Evolutionary conservation across 2,888 invertebrate species (phyloP), one percentile per base, ranked within the genome.

Genomic region (Agonopterix arenella): DNA sequence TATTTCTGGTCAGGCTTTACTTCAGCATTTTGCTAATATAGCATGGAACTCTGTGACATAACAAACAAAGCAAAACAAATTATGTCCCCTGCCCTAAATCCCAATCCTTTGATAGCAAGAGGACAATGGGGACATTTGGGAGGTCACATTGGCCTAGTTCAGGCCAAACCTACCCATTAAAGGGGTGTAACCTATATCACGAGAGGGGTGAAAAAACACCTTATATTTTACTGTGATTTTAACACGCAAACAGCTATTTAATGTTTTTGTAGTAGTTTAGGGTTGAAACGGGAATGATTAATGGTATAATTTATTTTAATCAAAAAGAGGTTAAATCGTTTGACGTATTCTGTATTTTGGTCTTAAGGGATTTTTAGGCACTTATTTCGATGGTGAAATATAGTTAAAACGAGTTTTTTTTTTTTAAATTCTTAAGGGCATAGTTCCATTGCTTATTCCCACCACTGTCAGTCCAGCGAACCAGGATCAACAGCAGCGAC

Each of bases 231-330:
- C 50, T 56, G 59, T 66, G 64, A 62, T 65, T 68, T 54, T 52
- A 52, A 62, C 69, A 68, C 66, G 69, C 68, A 49, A 68, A 54
- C 52, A 53, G 45, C 52, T 46, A 51, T 51, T 61, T 62, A 64
- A 52, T 36, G 44, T 45, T 52, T 55, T 53, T 53, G 46, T 52
- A 49, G 10, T 13, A 11, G 8, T 43, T 28, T 28, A 28, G 28
- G 28, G 28, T 28, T 28, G 28, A 28, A 28, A 28, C 7, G 11
- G 11, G 43, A 13, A 36, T 45, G 48, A 49, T 49, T 49, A 45
- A 49, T 49, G 48, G 28, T 38, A 10, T 13, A 11, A n/a, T 38
- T 28, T 2, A 11, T 42, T 41, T 37, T 37, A 48, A 48, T 49
- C 18, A 28, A 37, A 48, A 41, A 41, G 46, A n/a, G 41, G 40